Conservation (phyloP, 2,113 vertebrate genomes). For the Vimba vimba region DNA sequence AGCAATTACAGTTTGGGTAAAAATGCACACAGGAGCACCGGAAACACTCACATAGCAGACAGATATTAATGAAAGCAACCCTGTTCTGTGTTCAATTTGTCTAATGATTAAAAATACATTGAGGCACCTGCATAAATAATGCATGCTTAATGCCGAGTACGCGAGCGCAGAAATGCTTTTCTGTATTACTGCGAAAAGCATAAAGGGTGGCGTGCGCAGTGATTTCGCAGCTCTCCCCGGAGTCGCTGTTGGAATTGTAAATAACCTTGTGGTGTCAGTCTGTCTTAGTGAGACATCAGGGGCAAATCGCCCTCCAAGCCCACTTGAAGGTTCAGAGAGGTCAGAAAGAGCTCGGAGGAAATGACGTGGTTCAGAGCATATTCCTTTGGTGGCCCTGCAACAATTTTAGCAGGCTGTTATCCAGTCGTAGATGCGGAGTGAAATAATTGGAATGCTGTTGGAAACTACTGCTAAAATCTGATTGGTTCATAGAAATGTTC, state of each 20-base stretch:
- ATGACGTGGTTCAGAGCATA: background rate
- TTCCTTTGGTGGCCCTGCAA: background rate
- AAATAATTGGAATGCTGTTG: background rate
- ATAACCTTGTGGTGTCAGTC: constrained; percentile 40
- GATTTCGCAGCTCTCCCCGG: constrained; percentile 37
- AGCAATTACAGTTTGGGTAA: constrained; percentile 62
- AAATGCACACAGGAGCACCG: constrained; percentile 54
- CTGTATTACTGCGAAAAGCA: constrained; percentile 47
- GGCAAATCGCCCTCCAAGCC: background rate
- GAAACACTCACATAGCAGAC: constrained; percentile 53
- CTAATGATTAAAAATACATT: constrained; percentile 66
- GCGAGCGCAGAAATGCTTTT: constrained; percentile 43
- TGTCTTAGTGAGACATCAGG: constrained; percentile 32
- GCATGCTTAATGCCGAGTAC: constrained; percentile 53
- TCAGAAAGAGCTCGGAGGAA: background rate
- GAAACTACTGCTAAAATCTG: background rate
- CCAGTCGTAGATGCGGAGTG: background rate
- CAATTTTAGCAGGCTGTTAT: background rate
- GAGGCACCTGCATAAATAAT: constrained; percentile 64
- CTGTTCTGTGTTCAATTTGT: constrained; percentile 62
- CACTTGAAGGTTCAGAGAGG: constrained; percentile 14
- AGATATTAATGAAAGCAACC: constrained; percentile 60
- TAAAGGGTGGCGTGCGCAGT: constrained; percentile 33
- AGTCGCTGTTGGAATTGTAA: constrained; percentile 45
- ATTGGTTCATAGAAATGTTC: background rate